Evolutionary conservation across 2,888 invertebrate genomes (phyloP), one percentile per base, ranked within the genome.

Genomic region (Criorhina ranunculi): DNA sequence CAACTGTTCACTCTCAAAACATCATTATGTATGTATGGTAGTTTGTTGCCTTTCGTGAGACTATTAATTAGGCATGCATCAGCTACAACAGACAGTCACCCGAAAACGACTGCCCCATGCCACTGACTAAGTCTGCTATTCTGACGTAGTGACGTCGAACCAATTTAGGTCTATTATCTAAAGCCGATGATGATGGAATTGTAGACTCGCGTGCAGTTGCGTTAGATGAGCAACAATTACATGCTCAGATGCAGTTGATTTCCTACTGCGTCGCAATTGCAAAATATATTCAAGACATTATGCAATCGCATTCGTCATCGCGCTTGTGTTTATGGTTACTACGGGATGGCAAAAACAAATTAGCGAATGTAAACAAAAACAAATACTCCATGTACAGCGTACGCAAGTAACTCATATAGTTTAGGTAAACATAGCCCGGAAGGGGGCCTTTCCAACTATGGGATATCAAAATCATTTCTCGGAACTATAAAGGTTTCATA

Each of bases 281-380:
- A 59, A 62, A 46, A 55, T 57, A 24, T 62, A 49, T 59, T 49
- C 53, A 37, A 67, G 66, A 70, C 60, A 64, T 69, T 77, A 69
- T 77, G 77, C 55, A 78, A 78, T 55, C 35, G 44, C 19, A 75
- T 69, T 83, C 78, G 83, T 83, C 83, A 83, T 79, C 73, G 60
- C 17, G 60, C 17, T 66, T 46, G 67, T 2, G 69, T 57, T 33
- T 40, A 31, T 37, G 37, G 37, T 64, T 44, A 49, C 55, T 51
- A 37, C 37, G 57, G 37, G 49, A 44, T 59, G 15, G 29, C 24
- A 46, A 46, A 51, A 80, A 57, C 60, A 40, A 70, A 60, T 67
- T 69, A 69, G 12, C 9, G 24, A 67, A 60, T 82, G 70, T 77
- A 77, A 82, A 77, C 53, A 66, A 76, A 64, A 64, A 46, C 31